Evolutionary conservation across 2,113 vertebrate species (phyloP).

Genomic region (Clupea harengus): DNA sequence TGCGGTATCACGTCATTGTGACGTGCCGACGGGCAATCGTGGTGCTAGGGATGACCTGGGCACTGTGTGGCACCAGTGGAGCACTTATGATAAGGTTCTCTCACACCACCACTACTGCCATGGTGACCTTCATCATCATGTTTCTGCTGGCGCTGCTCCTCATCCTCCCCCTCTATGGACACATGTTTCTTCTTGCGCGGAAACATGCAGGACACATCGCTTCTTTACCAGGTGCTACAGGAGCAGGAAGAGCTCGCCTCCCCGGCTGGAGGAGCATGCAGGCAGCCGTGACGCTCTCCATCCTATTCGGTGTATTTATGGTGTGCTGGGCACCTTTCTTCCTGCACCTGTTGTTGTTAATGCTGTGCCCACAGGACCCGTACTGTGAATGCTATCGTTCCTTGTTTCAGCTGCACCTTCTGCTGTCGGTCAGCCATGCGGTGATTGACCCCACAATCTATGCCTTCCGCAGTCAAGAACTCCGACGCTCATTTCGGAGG

Average conservation of each 20-base stretch:
- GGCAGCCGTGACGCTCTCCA: slow-evolving; percentile 86
- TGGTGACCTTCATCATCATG: slow-evolving; percentile 79
- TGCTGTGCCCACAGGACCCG: slow-evolving; percentile 84
- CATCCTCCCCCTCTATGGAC: slow-evolving; percentile 85
- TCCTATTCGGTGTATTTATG: slow-evolving; percentile 88
- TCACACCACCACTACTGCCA: slow-evolving; percentile 72
- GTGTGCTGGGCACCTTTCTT: slow-evolving; percentile 92
- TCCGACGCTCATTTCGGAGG: slow-evolving; percentile 82
- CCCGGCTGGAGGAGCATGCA: slow-evolving; percentile 74
- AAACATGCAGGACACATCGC: slow-evolving; percentile 82
- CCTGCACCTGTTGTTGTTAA: slow-evolving; percentile 84
- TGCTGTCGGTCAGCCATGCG: slow-evolving; percentile 86
- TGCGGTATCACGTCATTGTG: slow-evolving; percentile 90
- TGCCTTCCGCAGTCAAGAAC: slow-evolving; percentile 86
- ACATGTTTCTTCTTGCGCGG: slow-evolving; percentile 90
- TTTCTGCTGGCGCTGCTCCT: slow-evolving; percentile 81
- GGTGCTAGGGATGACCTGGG: slow-evolving; percentile 79
- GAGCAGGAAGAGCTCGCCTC: slow-evolving; percentile 26
- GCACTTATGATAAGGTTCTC: slow-evolving; percentile 81
- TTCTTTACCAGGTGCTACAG: slow-evolving; percentile 61
- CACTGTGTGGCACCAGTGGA: slow-evolving; percentile 72
- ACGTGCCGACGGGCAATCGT: slow-evolving; percentile 73
- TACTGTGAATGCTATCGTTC: slow-evolving; percentile 94
- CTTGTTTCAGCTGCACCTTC: slow-evolving; percentile 85
- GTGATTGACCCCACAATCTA: slow-evolving; percentile 93